Base-by-base conservation (phyloP, 2,888 invertebrate genomes). In the Drosophila dives region DNA sequence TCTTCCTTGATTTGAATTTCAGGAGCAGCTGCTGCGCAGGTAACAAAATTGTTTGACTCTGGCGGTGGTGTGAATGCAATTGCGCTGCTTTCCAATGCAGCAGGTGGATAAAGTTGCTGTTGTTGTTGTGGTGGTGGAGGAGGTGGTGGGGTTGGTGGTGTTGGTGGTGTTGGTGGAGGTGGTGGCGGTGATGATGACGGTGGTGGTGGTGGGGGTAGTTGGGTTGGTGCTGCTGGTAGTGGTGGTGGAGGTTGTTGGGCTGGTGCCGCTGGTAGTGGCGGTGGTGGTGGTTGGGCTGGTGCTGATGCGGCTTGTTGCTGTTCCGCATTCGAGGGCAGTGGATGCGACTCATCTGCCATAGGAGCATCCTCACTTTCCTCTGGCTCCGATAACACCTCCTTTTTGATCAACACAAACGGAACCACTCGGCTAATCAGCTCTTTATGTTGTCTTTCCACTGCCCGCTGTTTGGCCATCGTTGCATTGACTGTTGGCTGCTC, bases 401-500 rank as follows among this genome's bases (percentile, higher is more conserved):
- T 88, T 78, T 92, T 92, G n/a, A 92, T 89, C 54, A 91, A 90
- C 10, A 91, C 69, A 75, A 91, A 91, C 2, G 91, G 92, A 23
- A 91, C 78, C 23, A 92, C 85, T 40, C 86, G 90, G 29, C 83
- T 78, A 7, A 90, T 86, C 10, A 89, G 67, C 53, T 89, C 81
- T 40, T 82, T 75, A 45, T 89, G 87, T 55, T 77, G 89, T 36
- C 77, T 79, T 51, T 88, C 89, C 23, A 85, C 55, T 2, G 71
- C 78, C 2, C 67, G 80, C n/a, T 77, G 81, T 29, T 65, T 79
- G 23, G 68, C 72, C 0, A 34, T 2, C 8, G 59, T 42, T 40
- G 58, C 65, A 59, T 77, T 65, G 1, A 20, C 0, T 3, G 32
- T 5, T 29, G 50, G 10, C 2, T 68, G 12, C 17, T 69, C 86